Conservation (phyloP, 2,888 invertebrate species). For the Bibio marci region DNA sequence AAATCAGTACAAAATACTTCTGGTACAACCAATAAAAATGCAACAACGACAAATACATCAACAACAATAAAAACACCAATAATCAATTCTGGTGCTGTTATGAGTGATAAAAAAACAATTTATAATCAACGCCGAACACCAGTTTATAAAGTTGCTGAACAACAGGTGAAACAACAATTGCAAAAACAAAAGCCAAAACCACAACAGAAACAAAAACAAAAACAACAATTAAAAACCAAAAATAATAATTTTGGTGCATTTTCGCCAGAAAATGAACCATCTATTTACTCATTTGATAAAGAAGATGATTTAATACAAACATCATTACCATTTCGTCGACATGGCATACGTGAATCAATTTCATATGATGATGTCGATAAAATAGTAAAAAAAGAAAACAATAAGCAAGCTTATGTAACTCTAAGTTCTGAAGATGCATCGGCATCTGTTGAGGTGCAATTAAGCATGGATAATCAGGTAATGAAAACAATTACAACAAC, state of each 20-base stretch:
- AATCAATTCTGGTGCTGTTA: slow-evolving; percentile 1
- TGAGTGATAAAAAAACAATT: slow-evolving; percentile 18
- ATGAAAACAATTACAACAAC: slow-evolving; percentile 3
- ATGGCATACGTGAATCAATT: slow-evolving; percentile 29
- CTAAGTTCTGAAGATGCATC: slow-evolving; percentile 31
- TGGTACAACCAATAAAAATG: neutral
- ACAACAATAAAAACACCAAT: slow-evolving; percentile 6
- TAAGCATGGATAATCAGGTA: slow-evolving; percentile 30
- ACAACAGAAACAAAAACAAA: slow-evolving; percentile 29
- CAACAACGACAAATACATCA: neutral
- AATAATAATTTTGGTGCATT: slow-evolving; percentile 30
- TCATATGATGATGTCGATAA: slow-evolving; percentile 9
- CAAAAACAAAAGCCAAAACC: slow-evolving; percentile 12
- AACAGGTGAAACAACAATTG: neutral
- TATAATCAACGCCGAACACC: slow-evolving; percentile 35
- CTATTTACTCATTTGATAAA: slow-evolving; percentile 54
- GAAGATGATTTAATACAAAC: slow-evolving; percentile 38
- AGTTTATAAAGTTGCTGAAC: slow-evolving; percentile 34
- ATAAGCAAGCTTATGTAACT: slow-evolving; percentile 19
- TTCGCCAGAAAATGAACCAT: slow-evolving; percentile 49
- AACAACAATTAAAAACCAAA: slow-evolving; percentile 12
- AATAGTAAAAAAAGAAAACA: slow-evolving; percentile 14
- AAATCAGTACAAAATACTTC: neutral
- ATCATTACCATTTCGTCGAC: slow-evolving; percentile 39
- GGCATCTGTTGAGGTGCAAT: slow-evolving; percentile 35